phyloP scores from a whole-genome alignment of 2,797 vertebrate species.

The Lepidocolaptes lacrymiger region DNA sequence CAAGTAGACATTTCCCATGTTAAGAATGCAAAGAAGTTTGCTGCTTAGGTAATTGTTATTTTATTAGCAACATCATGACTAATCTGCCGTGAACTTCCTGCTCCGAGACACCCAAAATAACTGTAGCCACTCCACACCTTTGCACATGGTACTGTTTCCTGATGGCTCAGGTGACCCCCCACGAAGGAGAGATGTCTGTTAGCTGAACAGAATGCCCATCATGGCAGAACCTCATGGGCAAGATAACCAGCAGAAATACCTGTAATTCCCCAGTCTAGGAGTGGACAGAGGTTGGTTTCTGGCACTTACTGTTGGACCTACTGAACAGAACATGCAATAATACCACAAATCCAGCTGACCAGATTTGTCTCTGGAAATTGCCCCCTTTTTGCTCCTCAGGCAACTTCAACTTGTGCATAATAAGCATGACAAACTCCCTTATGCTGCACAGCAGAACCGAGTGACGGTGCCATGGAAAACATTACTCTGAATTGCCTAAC shows the following conservation, averaged over 20 bases:
- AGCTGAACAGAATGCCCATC: not conserved
- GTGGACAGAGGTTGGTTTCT: not conserved
- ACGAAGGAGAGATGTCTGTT: not conserved
- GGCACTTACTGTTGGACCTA: not conserved
- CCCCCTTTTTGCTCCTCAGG: not conserved
- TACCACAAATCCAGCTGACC: not conserved
- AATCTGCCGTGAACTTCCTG: not conserved
- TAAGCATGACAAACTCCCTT: not conserved
- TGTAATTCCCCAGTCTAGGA: not conserved
- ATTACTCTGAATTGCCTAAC: not conserved
- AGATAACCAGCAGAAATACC: not conserved
- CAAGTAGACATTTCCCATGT: not conserved
- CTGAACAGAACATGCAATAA: not conserved
- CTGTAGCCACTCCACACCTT: not conserved
- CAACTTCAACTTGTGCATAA: not conserved
- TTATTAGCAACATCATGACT: not conserved
- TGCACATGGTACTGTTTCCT: not conserved
- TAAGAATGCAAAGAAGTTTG: not conserved
- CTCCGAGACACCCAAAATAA: not conserved
- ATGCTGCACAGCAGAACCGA: fast-evolving
- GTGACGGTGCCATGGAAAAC: not conserved
- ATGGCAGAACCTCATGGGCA: not conserved
- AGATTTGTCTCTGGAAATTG: not conserved
- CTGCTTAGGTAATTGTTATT: not conserved
- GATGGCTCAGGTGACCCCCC: not conserved